Base-by-base conservation (phyloP, 2,888 invertebrate species). In the Panzeria rudis region DNA sequence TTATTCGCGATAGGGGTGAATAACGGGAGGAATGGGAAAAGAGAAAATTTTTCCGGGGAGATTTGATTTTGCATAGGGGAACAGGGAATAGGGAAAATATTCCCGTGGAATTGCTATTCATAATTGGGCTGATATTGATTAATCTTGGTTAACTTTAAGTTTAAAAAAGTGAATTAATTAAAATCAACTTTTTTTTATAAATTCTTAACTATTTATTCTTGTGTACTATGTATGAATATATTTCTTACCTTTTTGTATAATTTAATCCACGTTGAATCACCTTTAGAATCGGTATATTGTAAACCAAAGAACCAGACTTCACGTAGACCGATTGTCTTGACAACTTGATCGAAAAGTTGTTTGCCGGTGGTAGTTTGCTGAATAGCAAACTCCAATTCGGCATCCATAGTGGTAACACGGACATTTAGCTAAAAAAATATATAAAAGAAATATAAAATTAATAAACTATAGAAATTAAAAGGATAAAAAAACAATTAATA, bases 261-360 rank as follows among this genome's bases (percentile, higher is more conserved):
- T 94, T 99, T 99, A 92, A 99, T 97, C 99, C 99, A 99, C 81
- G 99, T 99, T 89, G 97, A 95, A 93, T 98, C 98, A 75, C 98
- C 98, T 94, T 99, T 99, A 91, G 97, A 97, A 93, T 99, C 99
- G 89, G 98, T 98, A 94, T 99, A 99, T 93, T 99, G 99, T 86
- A 99, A 95, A 84, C 99, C 99, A 93, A 99, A 99, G 94, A 99
- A 99, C 99, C 99, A 99, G 89, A 99, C 98, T 94, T 99, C 99
- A 88, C 99, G 95, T 73, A 99, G 95, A 88, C 99, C 99, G 92
- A 99, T 99, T 89, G 99, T 99, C 94, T 99, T 99, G 90, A 99
- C 99, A 90, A 99, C 99, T 95, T 99, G 99, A 94, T 99, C 99
- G 93, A 99, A 99, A 87, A 99, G 95, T 94, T 99, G 99, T 94